Evolutionary conservation across 1,140 invertebrate species (phyloP).

Genomic region (Habropoda laboriosa): DNA sequence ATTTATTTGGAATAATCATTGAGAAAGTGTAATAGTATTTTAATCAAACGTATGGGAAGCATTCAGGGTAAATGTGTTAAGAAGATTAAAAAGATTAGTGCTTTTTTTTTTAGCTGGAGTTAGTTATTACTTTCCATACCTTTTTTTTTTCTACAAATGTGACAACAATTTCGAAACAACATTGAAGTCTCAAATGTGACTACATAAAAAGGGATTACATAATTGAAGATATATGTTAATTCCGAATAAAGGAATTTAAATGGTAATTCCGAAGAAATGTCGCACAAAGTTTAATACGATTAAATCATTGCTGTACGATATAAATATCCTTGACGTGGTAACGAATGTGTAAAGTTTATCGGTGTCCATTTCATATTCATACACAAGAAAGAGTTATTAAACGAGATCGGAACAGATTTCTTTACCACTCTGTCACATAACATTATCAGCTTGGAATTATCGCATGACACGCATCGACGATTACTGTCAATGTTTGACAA

Average conservation of each 20-base stretch:
- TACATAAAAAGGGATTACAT: too few species aligned
- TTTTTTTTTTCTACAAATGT: too few species aligned
- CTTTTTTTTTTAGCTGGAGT: too few species aligned
- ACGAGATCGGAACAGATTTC: constrained; percentile 3
- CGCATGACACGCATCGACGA: constrained; percentile 28
- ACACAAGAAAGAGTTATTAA: not conserved
- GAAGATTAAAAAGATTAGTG: too few species aligned
- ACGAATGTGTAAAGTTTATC: not conserved
- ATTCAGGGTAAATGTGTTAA: not conserved
- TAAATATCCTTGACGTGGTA: not conserved
- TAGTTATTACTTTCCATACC: too few species aligned
- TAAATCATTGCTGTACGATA: not conserved
- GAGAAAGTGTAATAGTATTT: too few species aligned
- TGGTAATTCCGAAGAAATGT: too few species aligned
- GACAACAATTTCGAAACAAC: too few species aligned
- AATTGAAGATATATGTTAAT: too few species aligned
- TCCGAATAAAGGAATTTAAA: too few species aligned
- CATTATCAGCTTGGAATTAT: constrained; percentile 34
- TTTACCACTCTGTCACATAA: constrained; percentile 9
- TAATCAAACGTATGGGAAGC: not conserved
- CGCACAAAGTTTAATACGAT: not conserved
- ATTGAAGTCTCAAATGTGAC: too few species aligned
- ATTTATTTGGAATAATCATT: too few species aligned
- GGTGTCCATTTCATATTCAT: not conserved
- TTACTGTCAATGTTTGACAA: constrained; percentile 40